Evolutionary conservation across 1,140 invertebrate species (phyloP).

Genomic region (Heliothis subflexa): DNA sequence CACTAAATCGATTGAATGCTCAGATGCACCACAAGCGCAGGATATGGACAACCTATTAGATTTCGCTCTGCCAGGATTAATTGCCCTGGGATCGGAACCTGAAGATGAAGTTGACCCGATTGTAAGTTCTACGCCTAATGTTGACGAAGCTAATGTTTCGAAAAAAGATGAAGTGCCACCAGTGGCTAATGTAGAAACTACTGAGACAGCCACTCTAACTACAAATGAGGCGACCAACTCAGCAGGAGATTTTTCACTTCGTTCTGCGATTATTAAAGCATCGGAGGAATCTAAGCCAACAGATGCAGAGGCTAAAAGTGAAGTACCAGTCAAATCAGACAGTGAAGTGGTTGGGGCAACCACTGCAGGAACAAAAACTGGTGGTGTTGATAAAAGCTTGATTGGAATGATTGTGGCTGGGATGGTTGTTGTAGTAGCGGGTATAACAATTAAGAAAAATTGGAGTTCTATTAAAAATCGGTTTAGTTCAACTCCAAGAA

Average conservation of each 20-base stretch:
- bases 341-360: conserved; percentile 73
- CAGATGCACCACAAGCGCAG: conserved; percentile 60
- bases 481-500: conserved; percentile 74
- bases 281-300: conserved; percentile 57
- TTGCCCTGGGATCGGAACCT: conserved; percentile 51
- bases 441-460: conserved; percentile 86
- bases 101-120: conserved; percentile 54
- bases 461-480: conserved; percentile 82
- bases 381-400: conserved; percentile 77
- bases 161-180: conserved; percentile 35
- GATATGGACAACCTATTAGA: conserved; percentile 63
- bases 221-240: conserved; percentile 43
- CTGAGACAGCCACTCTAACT: conserved; percentile 43
- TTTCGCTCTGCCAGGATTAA: conserved; percentile 66
- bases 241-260: conserved; percentile 63
- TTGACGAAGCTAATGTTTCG: conserved; percentile 19
- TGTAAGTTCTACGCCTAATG: conserved; percentile 28
- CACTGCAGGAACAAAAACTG: conserved; percentile 64
- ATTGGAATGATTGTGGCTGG: conserved; percentile 83
- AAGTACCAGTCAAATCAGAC: conserved; percentile 36
- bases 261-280: conserved; percentile 63
- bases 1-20: conserved; percentile 63
- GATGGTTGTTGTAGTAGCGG: conserved; percentile 80
- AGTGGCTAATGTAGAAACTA: conserved; percentile 45
- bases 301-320: conserved; percentile 40